A percentile compares a stretch with the other conserved stretches of the same genome.
Conservation (phyloP, 2,113 vertebrate genomes). For the Gadus chalcogrammus region DNA sequence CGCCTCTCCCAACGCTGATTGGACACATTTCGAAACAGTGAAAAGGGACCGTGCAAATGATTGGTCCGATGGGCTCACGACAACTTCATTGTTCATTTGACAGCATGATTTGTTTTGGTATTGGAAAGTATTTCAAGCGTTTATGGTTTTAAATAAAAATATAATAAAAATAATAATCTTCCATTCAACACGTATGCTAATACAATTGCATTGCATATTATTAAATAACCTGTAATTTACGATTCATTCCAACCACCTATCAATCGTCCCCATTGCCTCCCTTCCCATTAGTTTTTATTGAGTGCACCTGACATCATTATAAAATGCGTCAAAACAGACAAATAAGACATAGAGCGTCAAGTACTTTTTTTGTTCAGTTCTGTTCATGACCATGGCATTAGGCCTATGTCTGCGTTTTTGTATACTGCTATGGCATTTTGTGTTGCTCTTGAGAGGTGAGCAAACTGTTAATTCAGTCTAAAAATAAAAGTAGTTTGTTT, state of each 20-base stretch:
- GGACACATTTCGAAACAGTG: conserved; percentile 15
- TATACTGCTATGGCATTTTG: conserved; percentile 30
- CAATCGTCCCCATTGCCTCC: too few species aligned
- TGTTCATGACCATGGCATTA: conserved; percentile 46
- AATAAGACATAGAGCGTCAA: too few species aligned
- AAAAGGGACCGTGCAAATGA: neutral
- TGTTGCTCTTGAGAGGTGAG: conserved; percentile 48
- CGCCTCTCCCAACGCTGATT: conserved; percentile 40
- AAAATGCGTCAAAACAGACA: conserved; percentile 18
- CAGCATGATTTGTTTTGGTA: conserved; percentile 14
- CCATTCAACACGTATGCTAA: too few species aligned
- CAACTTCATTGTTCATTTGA: conserved; percentile 31
- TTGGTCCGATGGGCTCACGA: conserved; percentile 21
- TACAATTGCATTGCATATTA: too few species aligned
- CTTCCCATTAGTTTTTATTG: too few species aligned
- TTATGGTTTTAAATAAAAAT: too few species aligned
- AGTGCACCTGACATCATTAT: conserved; percentile 39
- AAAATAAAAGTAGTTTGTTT: too few species aligned
- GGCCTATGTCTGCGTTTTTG: conserved; percentile 33
- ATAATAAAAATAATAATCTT: too few species aligned
- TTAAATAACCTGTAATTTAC: too few species aligned
- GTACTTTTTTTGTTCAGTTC: conserved; percentile 3
- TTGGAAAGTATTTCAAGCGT: too few species aligned
- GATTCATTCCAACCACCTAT: too few species aligned
- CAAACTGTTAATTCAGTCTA: neutral